Evolutionary conservation across 1,140 invertebrate genomes (phyloP).

Genomic region (Drosophila eugracilis): DNA sequence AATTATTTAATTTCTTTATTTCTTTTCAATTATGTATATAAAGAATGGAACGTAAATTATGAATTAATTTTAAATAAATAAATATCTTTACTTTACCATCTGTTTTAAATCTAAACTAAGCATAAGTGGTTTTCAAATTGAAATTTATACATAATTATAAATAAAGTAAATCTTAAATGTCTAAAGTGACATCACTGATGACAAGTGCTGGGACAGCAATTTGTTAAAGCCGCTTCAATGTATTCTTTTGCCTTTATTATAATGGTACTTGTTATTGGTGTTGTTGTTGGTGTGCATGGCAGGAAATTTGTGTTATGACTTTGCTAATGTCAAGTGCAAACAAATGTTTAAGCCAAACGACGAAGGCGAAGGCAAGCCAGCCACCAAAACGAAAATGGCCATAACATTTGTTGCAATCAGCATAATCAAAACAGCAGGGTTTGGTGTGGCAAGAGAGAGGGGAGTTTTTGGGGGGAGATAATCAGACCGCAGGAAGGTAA

Average conservation of each 20-base stretch:
- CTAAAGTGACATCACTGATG: slow-evolving; percentile 6
- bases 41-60: not conserved
- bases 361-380: slow-evolving; percentile 7
- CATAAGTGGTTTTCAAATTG: too few species aligned
- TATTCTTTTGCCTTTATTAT: slow-evolving; percentile 31
- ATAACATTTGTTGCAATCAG: slow-evolving; percentile 77
- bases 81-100: too few species aligned
- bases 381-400: slow-evolving; percentile 18
- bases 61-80: too few species aligned
- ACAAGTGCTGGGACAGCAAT: slow-evolving; percentile 55
- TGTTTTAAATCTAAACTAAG: too few species aligned
- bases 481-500: slow-evolving; percentile 25
- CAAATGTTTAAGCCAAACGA: slow-evolving; percentile 64
- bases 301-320: slow-evolving; percentile 80
- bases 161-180: not conserved
- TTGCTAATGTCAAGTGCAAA: slow-evolving; percentile 82
- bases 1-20: too few species aligned
- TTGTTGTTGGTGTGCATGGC: slow-evolving; percentile 54
- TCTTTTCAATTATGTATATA: too few species aligned
- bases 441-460: not conserved
- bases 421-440: slow-evolving; percentile 73
- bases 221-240: slow-evolving; percentile 54
- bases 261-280: slow-evolving; percentile 24
- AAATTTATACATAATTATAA: too few species aligned
- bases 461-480: slow-evolving; percentile 11